These are phyloP conservation scores for Chrysochloris asiatica DNA, from an alignment of 2,113 vertebrate genomes.

Conservation along the genomic window DNA sequence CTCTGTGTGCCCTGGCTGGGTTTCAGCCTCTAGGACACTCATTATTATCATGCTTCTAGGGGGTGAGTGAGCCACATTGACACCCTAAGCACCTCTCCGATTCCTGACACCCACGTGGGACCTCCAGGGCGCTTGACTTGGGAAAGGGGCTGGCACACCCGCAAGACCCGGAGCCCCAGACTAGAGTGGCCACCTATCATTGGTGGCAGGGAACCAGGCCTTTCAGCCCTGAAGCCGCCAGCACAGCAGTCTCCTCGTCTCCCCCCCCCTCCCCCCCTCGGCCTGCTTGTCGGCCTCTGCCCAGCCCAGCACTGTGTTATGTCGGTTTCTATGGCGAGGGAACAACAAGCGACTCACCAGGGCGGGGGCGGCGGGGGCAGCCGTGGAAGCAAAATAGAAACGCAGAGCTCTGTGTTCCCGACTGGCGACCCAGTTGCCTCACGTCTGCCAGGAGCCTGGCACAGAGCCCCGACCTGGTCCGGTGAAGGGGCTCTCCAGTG, in stretches of 20 bases:
- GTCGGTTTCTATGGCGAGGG: constrained; percentile 96
- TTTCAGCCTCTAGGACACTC: neutral
- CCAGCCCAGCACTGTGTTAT: constrained; percentile 89
- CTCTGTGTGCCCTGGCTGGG: neutral
- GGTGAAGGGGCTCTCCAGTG: no score
- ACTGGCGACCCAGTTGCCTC: neutral
- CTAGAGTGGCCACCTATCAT: neutral
- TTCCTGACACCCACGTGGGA: neutral
- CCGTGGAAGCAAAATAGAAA: constrained; percentile 72
- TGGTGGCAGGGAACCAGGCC: neutral
- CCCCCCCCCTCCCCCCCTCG: constrained; percentile 72
- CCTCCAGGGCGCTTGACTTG: neutral
- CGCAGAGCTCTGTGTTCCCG: neutral
- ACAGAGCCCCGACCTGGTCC: neutral
- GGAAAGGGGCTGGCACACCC: neutral
- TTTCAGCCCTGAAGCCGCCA: neutral
- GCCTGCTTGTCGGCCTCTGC: neutral
- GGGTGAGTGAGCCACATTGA: neutral
- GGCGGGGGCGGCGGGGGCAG: constrained; percentile 71
- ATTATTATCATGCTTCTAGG: neutral
- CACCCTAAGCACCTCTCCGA: neutral
- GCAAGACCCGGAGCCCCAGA: neutral
- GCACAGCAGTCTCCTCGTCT: neutral
- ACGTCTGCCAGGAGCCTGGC: neutral
- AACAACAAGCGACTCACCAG: constrained; percentile 88